Base-by-base conservation (phyloP, 92 coral and sea anemone genomes). In the Porites cylindrica region DNA sequence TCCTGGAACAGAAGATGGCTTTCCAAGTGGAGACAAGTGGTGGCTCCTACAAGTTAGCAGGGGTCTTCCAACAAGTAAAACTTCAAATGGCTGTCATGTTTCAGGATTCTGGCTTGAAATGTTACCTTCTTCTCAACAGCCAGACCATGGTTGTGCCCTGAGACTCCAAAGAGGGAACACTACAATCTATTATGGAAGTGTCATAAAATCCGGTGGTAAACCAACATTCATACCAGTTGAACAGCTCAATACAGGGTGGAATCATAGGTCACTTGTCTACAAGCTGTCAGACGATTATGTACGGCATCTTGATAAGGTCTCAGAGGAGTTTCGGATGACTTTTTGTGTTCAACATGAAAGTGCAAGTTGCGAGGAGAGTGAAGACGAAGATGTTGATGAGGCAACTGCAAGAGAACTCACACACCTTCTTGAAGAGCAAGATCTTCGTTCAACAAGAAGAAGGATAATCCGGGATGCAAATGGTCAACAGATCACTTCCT, bases 21-120 rank as follows among this genome's bases (percentile, higher is more conserved):
- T 94, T 9, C 93, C 95, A 1, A 76, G 82, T 67, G 94, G 86
- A 1, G 96, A 90, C 56, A 90, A 90, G 76, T 93, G 90, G 96
- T 90, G 94, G 94, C 76, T 91, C 38, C 91, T 91, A 3, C 94
- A 93, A 51, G 63, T 85, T 20, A 29, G 26, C 68, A 90, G 80
- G 81, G 63, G 77, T 14, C 90, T 78, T 20, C 82, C 71, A 10
- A 20, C 77, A 18, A 24, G 83, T 66, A 76, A 75, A 73, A 77
- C 80, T 7, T 51, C 86, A 1, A 70, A 61, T 53, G 86, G 85
- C 10, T 84, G 93, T 58, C 85, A 90, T 54, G 81, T 90, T 0
- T 82, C 80, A 24, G 88, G 92, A 32, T 89, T 89, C 67, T 89
- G 92, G 92, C 81, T 89, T 26, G 92, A 89, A 67, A 0, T 67